phyloP scores from a whole-genome alignment of 2,888 invertebrate genomes.

The Ommatoiulus sabulosus region DNA sequence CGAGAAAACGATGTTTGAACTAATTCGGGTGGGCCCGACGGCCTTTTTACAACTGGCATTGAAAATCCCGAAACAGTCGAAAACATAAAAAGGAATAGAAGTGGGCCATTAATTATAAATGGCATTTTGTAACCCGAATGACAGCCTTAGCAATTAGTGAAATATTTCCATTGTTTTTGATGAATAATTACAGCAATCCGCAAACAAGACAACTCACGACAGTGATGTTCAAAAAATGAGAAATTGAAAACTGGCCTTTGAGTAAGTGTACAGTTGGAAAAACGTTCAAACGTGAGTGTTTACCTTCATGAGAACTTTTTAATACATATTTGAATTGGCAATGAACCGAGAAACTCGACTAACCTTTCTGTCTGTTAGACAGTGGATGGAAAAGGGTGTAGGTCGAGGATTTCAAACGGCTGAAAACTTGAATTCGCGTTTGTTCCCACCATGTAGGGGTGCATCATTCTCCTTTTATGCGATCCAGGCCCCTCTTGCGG shows the following conservation, averaged over 20 bases:
- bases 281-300: neutral
- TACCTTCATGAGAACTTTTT: slow-evolving; percentile 37
- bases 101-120: slow-evolving; percentile 23
- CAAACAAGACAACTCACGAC: slow-evolving; percentile 47
- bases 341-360: slow-evolving; percentile 27
- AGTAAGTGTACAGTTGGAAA: neutral
- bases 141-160: neutral
- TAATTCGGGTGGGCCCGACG: neutral
- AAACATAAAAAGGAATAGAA: neutral
- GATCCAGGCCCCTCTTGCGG: neutral
- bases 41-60: slow-evolving; percentile 22
- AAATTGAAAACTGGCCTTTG: neutral
- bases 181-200: slow-evolving; percentile 35
- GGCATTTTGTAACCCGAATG: slow-evolving; percentile 19
- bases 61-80: neutral
- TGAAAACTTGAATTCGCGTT: slow-evolving; percentile 12
- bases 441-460: slow-evolving; percentile 19
- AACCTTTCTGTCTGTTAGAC: slow-evolving; percentile 46
- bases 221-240: slow-evolving; percentile 18
- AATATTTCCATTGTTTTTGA: slow-evolving; percentile 39
- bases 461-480: slow-evolving; percentile 39
- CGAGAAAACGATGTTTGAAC: neutral
- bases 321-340: slow-evolving; percentile 42
- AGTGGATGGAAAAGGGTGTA: slow-evolving; percentile 47
- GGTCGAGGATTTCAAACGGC: slow-evolving; percentile 47